These are phyloP conservation scores for Mactra quadrangularis DNA, from an alignment of 1,140 invertebrate genomes.

Conservation along the genomic window DNA sequence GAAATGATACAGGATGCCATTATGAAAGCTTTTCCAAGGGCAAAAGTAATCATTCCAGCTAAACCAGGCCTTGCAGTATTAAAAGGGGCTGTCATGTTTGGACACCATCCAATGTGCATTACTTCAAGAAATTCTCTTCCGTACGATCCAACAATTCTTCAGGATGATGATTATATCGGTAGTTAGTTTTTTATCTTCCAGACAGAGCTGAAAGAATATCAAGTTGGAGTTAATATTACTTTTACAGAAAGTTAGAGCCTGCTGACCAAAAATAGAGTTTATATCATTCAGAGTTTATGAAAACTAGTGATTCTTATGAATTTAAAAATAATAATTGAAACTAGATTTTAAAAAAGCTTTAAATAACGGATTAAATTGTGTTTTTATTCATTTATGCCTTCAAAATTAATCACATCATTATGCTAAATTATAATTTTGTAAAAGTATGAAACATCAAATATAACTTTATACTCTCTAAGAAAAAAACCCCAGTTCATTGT, in stretches of 20 bases:
- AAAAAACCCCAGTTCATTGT: too few relatives aligned
- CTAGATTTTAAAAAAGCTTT: too few relatives aligned
- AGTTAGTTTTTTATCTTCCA: constrained; percentile 66
- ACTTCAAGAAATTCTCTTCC: constrained; percentile 36
- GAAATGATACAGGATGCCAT: constrained; percentile 51
- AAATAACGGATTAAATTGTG: too few relatives aligned
- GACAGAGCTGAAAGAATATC: constrained; percentile 58
- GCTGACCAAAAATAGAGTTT: constrained; percentile 55
- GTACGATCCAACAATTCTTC: constrained; percentile 39
- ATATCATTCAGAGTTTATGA: constrained; percentile 69
- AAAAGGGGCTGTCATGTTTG: constrained; percentile 62
- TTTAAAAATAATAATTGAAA: too few relatives aligned
- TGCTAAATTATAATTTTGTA: too few relatives aligned
- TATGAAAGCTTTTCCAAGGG: constrained; percentile 40
- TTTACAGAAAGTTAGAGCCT: constrained; percentile 66
- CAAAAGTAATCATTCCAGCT: constrained; percentile 49
- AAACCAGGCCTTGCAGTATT: constrained; percentile 53
- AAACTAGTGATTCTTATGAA: too few relatives aligned
- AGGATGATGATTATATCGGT: constrained; percentile 65
- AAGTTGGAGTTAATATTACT: constrained; percentile 71
- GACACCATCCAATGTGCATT: constrained; percentile 52
- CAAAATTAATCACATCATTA: too few relatives aligned
- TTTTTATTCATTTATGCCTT: too few relatives aligned
- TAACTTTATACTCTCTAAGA: too few relatives aligned
- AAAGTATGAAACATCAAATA: too few relatives aligned